Percentiles rank a stretch among this genome's conserved stretches.
These are phyloP conservation scores for Apis dorsata DNA, from an alignment of 1,140 invertebrate genomes.

Conservation along the genomic window DNA sequence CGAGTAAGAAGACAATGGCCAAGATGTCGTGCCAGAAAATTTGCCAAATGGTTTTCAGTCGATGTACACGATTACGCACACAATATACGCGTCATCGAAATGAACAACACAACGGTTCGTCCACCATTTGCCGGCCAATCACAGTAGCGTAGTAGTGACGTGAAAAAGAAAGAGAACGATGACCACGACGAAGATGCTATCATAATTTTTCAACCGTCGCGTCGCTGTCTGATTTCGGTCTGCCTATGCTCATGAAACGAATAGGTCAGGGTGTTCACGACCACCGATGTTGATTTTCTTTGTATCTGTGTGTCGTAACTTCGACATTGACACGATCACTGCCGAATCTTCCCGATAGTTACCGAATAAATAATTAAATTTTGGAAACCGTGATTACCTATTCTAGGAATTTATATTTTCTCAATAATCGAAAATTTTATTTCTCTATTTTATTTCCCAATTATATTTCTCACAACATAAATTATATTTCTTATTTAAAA, in stretches of 20 bases:
- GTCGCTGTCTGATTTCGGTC: constrained; percentile 36
- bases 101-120: neutral
- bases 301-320: neutral
- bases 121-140: neutral
- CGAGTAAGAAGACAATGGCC: neutral
- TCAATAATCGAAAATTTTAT: neutral
- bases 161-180: neutral
- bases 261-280: constrained; percentile 16
- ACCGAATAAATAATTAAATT: neutral
- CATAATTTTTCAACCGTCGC: constrained; percentile 30
- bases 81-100: neutral
- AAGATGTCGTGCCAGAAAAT: neutral
- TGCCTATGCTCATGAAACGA: constrained; percentile 7
- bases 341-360: neutral
- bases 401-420: neutral
- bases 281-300: neutral
- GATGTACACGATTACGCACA: constrained; percentile 21
- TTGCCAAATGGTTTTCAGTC: constrained; percentile 5
- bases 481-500: too few relatives aligned
- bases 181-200: constrained; percentile 20
- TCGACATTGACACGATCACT: neutral
- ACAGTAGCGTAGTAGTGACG: too few relatives aligned
- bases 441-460: neutral
- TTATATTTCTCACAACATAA: neutral
- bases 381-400: neutral